A percentile compares a stretch with the other conserved stretches of the same genome.
These are phyloP conservation scores for Callopanchax toddi DNA, from an alignment of 2,113 vertebrate genomes.

Conservation along the genomic window DNA sequence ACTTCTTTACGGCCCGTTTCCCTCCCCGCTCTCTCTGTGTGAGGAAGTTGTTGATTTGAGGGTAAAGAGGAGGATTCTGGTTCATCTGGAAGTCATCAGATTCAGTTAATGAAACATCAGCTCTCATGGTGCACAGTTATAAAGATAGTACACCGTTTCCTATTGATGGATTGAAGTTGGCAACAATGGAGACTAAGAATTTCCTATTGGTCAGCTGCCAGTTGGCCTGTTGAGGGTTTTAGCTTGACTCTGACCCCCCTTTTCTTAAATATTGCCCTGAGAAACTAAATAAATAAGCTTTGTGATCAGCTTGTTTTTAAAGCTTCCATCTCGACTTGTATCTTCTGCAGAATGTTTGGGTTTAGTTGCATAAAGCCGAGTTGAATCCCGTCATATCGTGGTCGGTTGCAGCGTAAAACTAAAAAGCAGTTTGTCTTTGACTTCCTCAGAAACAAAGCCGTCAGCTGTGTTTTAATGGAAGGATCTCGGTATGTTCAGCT, in stretches of 20 bases:
- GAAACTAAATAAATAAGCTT: not conserved
- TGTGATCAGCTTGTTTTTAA: not conserved
- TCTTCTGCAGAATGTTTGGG: too few species aligned
- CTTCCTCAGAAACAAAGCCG: not conserved
- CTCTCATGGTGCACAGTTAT: constrained; percentile 18
- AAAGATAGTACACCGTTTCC: constrained; percentile 65
- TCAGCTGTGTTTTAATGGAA: not conserved
- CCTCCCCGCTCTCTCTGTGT: constrained; percentile 24
- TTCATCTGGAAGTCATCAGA: constrained; percentile 6
- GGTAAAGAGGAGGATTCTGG: not conserved
- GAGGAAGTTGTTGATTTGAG: constrained; percentile 8
- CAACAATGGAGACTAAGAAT: constrained; percentile 56
- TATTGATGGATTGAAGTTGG: constrained; percentile 50
- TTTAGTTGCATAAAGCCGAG: not conserved
- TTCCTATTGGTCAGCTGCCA: constrained; percentile 59
- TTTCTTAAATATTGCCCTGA: not conserved
- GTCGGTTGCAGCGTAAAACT: not conserved
- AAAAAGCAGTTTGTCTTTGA: not conserved
- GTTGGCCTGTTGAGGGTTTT: constrained; percentile 26
- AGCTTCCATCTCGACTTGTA: too few species aligned
- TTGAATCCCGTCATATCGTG: too few species aligned
- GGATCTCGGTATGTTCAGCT: not conserved
- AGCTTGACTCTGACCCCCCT: not conserved
- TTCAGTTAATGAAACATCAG: constrained; percentile 5
- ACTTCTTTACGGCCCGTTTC: constrained; percentile 61